Base-by-base conservation (phyloP, 53 echinoderm and acorn worm species). In the Actinopyga echinites region DNA sequence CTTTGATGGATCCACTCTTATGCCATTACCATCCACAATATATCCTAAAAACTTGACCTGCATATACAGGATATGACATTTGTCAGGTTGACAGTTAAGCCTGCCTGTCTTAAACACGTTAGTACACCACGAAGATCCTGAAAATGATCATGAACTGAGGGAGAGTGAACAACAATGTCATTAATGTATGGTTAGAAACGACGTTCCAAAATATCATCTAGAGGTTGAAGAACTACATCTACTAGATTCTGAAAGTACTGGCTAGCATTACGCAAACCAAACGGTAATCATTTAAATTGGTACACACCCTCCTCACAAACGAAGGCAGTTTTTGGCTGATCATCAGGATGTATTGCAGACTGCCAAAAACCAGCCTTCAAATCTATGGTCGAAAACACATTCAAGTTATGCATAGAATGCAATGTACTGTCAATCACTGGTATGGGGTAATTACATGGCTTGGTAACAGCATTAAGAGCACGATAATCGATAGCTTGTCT, bases 301-400 rank as follows among this genome's bases (percentile, higher is more conserved):
- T n/a, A n/a, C n/a, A n/a, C n/a, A n/a, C n/a, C n/a, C n/a, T n/a
- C n/a, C n/a, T n/a, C n/a, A n/a, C n/a, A n/a, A n/a, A n/a, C n/a
- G n/a, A n/a, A n/a, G n/a, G n/a, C n/a, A n/a, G n/a, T n/a, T n/a
- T n/a, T n/a, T n/a, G n/a, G n/a, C n/a, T 8, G 75, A 53, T 75
- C 49, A 43, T 44, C 49, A 23, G 54, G 54, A 44, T 75, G 49
- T 45, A 75, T 24, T 22, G 75, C 5, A 19, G 53, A 75, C 30
- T 75, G 75, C 75, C 75, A 75, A 52, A 75, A 75, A 8, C 75
- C 75, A 45, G 75, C 44, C 26, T 75, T 75, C 45, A 75, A 2
- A 23, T 75, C 54, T 52, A 75, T 8, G 12, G 75, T 75, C 30
- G 75, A 75, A 28, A 80, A 86, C 2, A 86, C 56, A 2, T 12